Conservation (phyloP, 2,888 invertebrate species). For the Eueremaeus valkanovi region DNA sequence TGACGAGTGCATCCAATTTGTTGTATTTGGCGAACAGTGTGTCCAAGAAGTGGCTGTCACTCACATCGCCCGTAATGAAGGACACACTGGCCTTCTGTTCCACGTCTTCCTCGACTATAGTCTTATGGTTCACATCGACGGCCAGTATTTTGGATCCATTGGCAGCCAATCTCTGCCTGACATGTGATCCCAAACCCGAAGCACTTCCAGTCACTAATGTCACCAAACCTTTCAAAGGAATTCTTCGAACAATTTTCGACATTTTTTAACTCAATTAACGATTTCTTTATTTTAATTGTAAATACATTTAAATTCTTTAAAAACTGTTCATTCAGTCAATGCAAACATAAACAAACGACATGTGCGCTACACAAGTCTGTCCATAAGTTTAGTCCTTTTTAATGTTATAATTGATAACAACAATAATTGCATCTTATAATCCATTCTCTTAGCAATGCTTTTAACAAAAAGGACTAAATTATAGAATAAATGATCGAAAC, state of each 20-base stretch:
- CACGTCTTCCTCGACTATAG: background rate
- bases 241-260: slow-evolving; percentile 26
- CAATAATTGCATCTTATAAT: too few species aligned
- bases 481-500: too few species aligned
- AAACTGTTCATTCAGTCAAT: too few species aligned
- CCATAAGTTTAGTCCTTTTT: too few species aligned
- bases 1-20: slow-evolving; percentile 36
- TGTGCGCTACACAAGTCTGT: too few species aligned
- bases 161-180: background rate
- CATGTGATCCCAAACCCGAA: slow-evolving; percentile 31
- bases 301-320: too few species aligned
- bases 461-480: too few species aligned
- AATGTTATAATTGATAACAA: too few species aligned
- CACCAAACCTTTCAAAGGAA: slow-evolving; percentile 23
- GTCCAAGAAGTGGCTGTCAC: slow-evolving; percentile 18
- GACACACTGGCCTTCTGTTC: slow-evolving; percentile 1
- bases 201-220: slow-evolving; percentile 37
- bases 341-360: too few species aligned
- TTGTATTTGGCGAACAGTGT: slow-evolving; percentile 19
- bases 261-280: background rate
- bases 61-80: slow-evolving; percentile 27
- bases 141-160: slow-evolving; percentile 23
- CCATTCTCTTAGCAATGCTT: too few species aligned
- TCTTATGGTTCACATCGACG: slow-evolving; percentile 27
- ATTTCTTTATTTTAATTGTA: too few species aligned